Conservation (phyloP, 2,888 invertebrate genomes). For the Petrolisthes manimaculis region DNA sequence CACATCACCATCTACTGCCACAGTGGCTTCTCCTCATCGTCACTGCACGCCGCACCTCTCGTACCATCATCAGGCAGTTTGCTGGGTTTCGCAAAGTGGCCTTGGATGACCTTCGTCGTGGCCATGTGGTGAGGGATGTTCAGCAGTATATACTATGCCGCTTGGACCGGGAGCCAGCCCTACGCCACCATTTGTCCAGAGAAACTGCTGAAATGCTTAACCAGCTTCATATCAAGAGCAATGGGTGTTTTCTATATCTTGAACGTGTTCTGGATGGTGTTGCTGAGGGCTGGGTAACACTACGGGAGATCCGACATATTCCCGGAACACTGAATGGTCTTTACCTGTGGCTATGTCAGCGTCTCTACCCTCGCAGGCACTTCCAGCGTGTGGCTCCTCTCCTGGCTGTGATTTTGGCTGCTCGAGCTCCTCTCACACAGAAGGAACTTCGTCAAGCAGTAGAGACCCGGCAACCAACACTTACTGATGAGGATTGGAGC, state of each 20-base stretch:
- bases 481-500: slow-evolving; percentile 85
- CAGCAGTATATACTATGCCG: slow-evolving; percentile 94
- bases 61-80: slow-evolving; percentile 80
- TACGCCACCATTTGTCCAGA: slow-evolving; percentile 88
- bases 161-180: slow-evolving; percentile 88
- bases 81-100: slow-evolving; percentile 83
- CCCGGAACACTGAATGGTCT: slow-evolving; percentile 95
- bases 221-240: slow-evolving; percentile 94
- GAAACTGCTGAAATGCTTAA: slow-evolving; percentile 95
- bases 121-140: slow-evolving; percentile 88
- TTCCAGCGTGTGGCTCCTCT: slow-evolving; percentile 83
- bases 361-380: slow-evolving; percentile 88
- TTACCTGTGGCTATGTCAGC: slow-evolving; percentile 93
- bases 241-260: slow-evolving; percentile 89
- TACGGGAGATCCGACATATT: slow-evolving; percentile 91
- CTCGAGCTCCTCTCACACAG: slow-evolving; percentile 86
- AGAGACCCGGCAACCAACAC: slow-evolving; percentile 82
- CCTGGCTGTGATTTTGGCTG: slow-evolving; percentile 88
- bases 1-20: slow-evolving; percentile 91
- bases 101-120: slow-evolving; percentile 88
- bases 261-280: slow-evolving; percentile 93
- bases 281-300: slow-evolving; percentile 90
- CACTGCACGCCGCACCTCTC: slow-evolving; percentile 87
- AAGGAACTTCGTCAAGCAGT: slow-evolving; percentile 85
- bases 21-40: slow-evolving; percentile 92